Percentiles rank a stretch among this genome's conserved stretches.
phyloP scores from a whole-genome alignment of 2,797 vertebrate species.

The Myotis myotis region DNA sequence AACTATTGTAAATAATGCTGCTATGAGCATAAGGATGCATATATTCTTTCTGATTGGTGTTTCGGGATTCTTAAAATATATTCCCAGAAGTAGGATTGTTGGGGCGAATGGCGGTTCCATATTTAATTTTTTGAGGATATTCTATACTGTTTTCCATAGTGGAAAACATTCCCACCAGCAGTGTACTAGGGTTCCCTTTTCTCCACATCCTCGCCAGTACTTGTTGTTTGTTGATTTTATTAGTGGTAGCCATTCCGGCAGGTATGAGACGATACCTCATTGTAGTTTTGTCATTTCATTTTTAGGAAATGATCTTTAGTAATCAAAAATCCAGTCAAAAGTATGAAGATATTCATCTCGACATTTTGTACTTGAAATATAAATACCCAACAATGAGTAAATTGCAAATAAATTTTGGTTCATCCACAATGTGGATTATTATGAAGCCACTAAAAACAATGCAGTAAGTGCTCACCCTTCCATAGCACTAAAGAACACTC shows the following conservation, averaged over 20 bases:
- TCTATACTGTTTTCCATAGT: background rate
- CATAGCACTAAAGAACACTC: background rate
- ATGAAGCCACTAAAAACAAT: background rate
- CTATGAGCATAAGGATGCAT: background rate
- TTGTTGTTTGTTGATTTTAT: background rate
- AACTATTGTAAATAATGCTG: background rate
- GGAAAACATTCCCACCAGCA: background rate
- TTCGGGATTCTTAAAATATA: background rate
- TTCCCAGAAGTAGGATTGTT: background rate
- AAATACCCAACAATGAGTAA: constrained; percentile 39
- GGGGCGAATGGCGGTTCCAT: background rate
- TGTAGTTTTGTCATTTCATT: background rate
- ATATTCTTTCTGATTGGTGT: background rate
- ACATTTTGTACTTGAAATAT: background rate
- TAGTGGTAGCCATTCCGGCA: background rate
- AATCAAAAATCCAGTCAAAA: constrained; percentile 21
- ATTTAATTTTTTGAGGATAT: background rate
- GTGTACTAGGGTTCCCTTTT: background rate
- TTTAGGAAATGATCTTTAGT: constrained; percentile 23
- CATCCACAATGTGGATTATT: background rate
- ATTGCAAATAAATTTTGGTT: background rate
- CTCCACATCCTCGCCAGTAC: background rate
- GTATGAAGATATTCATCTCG: background rate
- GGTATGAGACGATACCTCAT: background rate
- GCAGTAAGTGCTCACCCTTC: background rate